These are phyloP conservation scores for Spisula subtruncata DNA, from an alignment of 2,888 invertebrate species.

Conservation along the genomic window DNA sequence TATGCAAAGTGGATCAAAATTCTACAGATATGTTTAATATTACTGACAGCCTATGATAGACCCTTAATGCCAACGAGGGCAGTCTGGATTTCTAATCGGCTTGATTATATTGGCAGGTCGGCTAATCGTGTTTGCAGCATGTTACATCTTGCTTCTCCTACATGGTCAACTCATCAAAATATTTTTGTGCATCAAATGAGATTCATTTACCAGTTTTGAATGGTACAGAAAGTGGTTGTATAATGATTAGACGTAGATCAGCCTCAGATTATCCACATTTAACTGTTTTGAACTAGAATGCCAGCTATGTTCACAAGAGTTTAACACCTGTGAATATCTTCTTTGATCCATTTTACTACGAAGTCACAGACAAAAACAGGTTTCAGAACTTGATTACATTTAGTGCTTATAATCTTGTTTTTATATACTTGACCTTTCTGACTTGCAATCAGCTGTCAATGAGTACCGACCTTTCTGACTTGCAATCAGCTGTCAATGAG, in stretches of 20 bases:
- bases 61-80: slow-evolving; percentile 36
- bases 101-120: slow-evolving; percentile 39
- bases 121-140: slow-evolving; percentile 31
- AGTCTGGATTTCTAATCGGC: slow-evolving; percentile 40
- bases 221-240: slow-evolving; percentile 44
- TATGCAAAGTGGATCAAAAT: slow-evolving; percentile 52
- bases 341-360: slow-evolving; percentile 43
- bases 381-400: slow-evolving; percentile 16
- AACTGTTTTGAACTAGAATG: slow-evolving; percentile 44
- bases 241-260: slow-evolving; percentile 7
- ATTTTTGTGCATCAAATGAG: slow-evolving; percentile 36
- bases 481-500: too few relatives aligned
- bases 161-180: slow-evolving; percentile 50
- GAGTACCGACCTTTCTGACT: too few relatives aligned
- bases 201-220: slow-evolving; percentile 33
- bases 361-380: slow-evolving; percentile 30
- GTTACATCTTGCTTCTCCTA: slow-evolving; percentile 18
- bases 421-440: slow-evolving; percentile 24
- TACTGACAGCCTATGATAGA: slow-evolving; percentile 36
- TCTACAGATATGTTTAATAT: slow-evolving; percentile 33
- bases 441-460: too few relatives aligned
- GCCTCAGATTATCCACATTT: slow-evolving; percentile 31
- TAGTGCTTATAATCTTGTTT: slow-evolving; percentile 17
- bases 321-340: slow-evolving; percentile 46
- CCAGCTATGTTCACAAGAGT: slow-evolving; percentile 47